Evolutionary conservation across 2,888 invertebrate genomes (phyloP).

Genomic region (Siphonodentalium dalli): DNA sequence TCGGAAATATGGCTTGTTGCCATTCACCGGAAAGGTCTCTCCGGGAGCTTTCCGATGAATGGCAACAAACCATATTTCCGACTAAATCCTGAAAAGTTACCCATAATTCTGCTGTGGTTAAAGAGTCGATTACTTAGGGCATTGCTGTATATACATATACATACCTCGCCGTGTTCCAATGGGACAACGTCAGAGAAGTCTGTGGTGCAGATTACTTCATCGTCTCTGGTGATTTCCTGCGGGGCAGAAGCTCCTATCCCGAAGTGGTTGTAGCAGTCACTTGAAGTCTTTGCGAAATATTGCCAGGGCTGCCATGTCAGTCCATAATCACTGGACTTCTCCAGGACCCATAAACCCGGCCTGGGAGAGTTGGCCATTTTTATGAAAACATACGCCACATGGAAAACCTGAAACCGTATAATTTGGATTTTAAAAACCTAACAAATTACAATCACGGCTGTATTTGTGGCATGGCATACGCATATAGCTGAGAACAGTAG

Average conservation of each 20-base stretch:
- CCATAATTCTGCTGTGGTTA: too few relatives aligned
- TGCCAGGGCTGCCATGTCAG: slow-evolving; percentile 95
- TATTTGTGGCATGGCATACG: too few relatives aligned
- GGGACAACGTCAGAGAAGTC: slow-evolving; percentile 96
- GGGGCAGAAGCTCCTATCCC: slow-evolving; percentile 75
- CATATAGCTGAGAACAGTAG: too few relatives aligned
- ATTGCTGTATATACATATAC: too few relatives aligned
- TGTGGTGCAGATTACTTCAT: slow-evolving; percentile 94
- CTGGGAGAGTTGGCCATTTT: slow-evolving; percentile 98
- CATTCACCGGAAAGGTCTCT: too few relatives aligned
- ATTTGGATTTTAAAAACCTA: too few relatives aligned
- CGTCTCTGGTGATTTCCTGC: slow-evolving; percentile 77
- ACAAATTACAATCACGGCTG: too few relatives aligned
- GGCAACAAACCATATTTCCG: too few relatives aligned
- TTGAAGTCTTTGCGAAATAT: slow-evolving; percentile 92
- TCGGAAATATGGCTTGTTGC: too few relatives aligned
- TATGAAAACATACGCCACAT: slow-evolving; percentile 96
- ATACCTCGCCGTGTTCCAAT: slow-evolving; percentile 92
- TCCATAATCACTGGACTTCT: slow-evolving; percentile 90
- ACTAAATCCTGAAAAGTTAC: too few relatives aligned
- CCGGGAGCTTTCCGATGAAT: too few relatives aligned
- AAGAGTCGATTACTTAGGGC: too few relatives aligned
- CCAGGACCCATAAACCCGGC: slow-evolving; percentile 95
- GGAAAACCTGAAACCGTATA: slow-evolving; percentile 91
- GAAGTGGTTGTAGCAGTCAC: slow-evolving; percentile 87